phyloP scores from a whole-genome alignment of 2,113 vertebrate genomes.

The Barbus barbus region DNA sequence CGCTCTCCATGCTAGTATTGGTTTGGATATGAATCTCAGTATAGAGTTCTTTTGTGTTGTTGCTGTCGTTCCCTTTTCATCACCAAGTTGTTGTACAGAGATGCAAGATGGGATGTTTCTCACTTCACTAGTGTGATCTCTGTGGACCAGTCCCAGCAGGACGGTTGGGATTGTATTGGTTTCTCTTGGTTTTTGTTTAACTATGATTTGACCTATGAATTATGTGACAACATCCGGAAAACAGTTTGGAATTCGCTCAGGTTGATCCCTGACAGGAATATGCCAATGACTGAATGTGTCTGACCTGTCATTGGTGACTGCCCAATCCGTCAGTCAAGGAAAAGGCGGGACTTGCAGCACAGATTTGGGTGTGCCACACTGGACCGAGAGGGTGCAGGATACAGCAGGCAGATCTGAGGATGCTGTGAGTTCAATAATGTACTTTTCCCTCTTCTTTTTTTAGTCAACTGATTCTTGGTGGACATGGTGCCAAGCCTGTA shows the following conservation, averaged over 20 bases:
- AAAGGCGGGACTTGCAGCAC: conserved; percentile 53
- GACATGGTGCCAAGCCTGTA: conserved; percentile 74
- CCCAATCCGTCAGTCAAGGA: conserved; percentile 65
- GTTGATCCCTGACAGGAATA: conserved; percentile 69
- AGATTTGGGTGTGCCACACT: conserved; percentile 42
- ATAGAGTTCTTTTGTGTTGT: conserved; percentile 61
- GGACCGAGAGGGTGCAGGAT: conserved; percentile 53
- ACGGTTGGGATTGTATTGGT: conserved; percentile 35
- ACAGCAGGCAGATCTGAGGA: conserved; percentile 45
- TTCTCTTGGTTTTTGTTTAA: conserved; percentile 58
- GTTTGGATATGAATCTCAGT: conserved; percentile 57
- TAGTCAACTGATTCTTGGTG: conserved; percentile 66
- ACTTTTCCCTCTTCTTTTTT: conserved; percentile 51
- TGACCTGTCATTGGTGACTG: conserved; percentile 69
- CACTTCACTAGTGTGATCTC: too few species aligned
- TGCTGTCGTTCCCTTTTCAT: conserved; percentile 55
- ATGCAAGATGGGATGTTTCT: conserved; percentile 62
- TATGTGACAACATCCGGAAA: conserved; percentile 55
- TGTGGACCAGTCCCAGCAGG: conserved; percentile 92
- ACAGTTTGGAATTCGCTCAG: conserved; percentile 74
- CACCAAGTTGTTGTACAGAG: conserved; percentile 64
- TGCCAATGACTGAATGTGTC: conserved; percentile 79
- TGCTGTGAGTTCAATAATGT: conserved; percentile 59
- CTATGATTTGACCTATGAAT: conserved; percentile 54
- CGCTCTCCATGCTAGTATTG: conserved; percentile 29